Conservation (phyloP, 2,888 invertebrate genomes). For the Lasioglossum villosulum region DNA sequence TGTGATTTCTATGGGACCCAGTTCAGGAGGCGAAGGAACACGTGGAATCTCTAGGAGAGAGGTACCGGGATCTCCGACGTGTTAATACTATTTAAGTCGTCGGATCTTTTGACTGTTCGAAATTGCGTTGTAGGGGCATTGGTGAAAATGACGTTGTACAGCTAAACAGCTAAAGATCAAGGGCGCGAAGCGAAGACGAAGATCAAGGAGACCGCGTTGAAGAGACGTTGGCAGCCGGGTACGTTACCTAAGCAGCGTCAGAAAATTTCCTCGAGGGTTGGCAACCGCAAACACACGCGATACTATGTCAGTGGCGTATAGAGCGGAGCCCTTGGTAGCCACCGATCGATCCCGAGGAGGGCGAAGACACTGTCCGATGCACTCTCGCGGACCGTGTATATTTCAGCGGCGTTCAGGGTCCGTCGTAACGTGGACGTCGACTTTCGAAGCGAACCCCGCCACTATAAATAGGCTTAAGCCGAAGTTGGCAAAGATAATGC, state of each 20-base stretch:
- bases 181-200: neutral
- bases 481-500: slow-evolving; percentile 58
- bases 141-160: neutral
- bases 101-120: no score
- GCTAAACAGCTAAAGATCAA: neutral
- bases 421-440: slow-evolving; percentile 52
- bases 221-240: neutral
- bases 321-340: slow-evolving; percentile 25
- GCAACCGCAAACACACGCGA: neutral
- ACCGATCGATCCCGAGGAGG: slow-evolving; percentile 49
- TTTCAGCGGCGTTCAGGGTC: slow-evolving; percentile 36
- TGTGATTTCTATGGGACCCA: no score
- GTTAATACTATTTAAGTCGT: no score
- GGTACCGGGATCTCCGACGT: no score
- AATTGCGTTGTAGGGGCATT: no score
- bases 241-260: neutral
- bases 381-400: slow-evolving; percentile 39
- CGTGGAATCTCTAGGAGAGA: no score
- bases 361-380: slow-evolving; percentile 61
- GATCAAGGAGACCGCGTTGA: neutral
- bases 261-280: neutral
- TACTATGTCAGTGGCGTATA: slow-evolving; percentile 3
- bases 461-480: slow-evolving; percentile 62
- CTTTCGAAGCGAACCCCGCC: slow-evolving; percentile 46
- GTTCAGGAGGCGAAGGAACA: no score